These are phyloP conservation scores for Paratilapia polleni DNA, from an alignment of 2,113 vertebrate species.

Conservation along the genomic window DNA sequence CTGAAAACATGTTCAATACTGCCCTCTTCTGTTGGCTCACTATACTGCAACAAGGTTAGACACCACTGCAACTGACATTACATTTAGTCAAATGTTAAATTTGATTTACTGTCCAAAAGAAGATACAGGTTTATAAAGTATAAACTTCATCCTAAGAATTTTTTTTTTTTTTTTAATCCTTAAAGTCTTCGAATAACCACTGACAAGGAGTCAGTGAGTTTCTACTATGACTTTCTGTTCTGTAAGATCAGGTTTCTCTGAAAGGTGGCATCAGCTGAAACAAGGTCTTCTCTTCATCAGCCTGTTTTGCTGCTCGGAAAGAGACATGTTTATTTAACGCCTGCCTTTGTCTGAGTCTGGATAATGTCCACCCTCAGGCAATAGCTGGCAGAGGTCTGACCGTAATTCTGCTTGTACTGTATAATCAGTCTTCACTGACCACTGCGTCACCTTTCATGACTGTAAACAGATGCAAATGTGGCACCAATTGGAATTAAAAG, in stretches of 20 bases:
- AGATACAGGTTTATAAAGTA: rapidly evolving
- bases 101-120: background rate
- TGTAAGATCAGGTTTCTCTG: background rate
- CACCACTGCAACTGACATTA: background rate
- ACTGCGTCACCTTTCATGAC: constrained; percentile 37
- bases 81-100: background rate
- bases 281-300: constrained; percentile 36
- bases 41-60: constrained; percentile 35
- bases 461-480: constrained; percentile 35
- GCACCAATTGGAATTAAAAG: background rate
- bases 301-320: constrained; percentile 29
- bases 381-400: constrained; percentile 59
- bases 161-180: no score
- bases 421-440: constrained; percentile 65
- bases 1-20: constrained; percentile 77
- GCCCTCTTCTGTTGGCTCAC: constrained; percentile 73
- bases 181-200: background rate
- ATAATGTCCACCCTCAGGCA: constrained; percentile 53
- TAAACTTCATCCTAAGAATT: background rate
- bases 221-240: background rate
- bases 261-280: constrained; percentile 16
- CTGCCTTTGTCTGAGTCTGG: constrained; percentile 55
- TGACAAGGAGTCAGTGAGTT: background rate
- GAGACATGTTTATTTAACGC: constrained; percentile 68
- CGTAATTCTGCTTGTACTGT: constrained; percentile 53